phyloP scores from a whole-genome alignment of 1,140 invertebrate species.

The Macrotrachela quadricornifera region DNA sequence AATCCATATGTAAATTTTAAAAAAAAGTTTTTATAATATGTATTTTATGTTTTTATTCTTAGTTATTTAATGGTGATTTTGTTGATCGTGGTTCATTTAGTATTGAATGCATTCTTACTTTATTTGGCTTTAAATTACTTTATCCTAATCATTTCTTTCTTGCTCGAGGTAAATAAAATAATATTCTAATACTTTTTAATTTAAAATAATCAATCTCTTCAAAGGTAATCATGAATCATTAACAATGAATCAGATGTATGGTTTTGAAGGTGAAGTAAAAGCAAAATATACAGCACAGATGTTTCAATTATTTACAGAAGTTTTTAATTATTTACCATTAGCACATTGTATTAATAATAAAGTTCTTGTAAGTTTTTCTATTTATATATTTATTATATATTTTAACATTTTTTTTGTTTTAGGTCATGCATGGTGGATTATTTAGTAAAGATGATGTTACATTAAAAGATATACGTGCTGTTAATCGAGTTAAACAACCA shows the following conservation, averaged over 20 bases:
- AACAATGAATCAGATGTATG: conserved; percentile 99
- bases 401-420: too few relatives aligned
- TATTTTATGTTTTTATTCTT: conserved; percentile 16
- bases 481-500: conserved; percentile 79
- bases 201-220: conserved; percentile 14
- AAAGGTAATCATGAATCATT: conserved; percentile 87
- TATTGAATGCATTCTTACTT: conserved; percentile 90
- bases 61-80: conserved; percentile 94
- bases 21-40: too few relatives aligned
- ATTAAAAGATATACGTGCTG: conserved; percentile 62
- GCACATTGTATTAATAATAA: conserved; percentile 77
- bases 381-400: too few relatives aligned
- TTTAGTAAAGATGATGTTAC: conserved; percentile 70
- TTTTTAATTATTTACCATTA: conserved; percentile 89
- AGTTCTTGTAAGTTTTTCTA: conserved; percentile 46
- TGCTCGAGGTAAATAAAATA: conserved; percentile 51
- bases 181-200: not conserved
- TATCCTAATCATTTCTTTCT: conserved; percentile 94
- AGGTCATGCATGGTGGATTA: conserved; percentile 65
- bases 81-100: conserved; percentile 97
- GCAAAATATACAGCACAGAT: conserved; percentile 74
- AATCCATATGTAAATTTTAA: conserved; percentile 78
- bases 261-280: conserved; percentile 90
- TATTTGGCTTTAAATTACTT: conserved; percentile 88
- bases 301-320: conserved; percentile 88